A percentile compares a stretch with the other conserved stretches of the same genome.
These are phyloP conservation scores for Drosophila basisetae DNA, from an alignment of 2,888 invertebrate species.

Conservation along the genomic window DNA sequence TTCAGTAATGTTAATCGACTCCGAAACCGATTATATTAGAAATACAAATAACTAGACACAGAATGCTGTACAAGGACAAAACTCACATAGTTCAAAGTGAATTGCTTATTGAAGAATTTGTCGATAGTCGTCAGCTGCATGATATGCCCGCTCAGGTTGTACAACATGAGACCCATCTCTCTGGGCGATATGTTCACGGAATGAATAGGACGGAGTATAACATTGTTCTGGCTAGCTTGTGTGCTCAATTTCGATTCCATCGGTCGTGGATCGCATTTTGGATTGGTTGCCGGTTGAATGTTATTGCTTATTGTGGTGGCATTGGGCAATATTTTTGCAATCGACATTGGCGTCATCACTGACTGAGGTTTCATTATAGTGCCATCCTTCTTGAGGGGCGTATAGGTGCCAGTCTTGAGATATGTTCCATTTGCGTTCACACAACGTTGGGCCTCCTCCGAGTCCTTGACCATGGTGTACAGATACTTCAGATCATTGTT, in stretches of 20 bases:
- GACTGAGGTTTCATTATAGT: slow-evolving; percentile 19
- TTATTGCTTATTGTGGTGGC: background rate
- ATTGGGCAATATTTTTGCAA: background rate
- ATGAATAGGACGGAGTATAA: slow-evolving; percentile 7
- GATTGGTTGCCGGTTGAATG: background rate
- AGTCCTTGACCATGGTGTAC: slow-evolving; percentile 84
- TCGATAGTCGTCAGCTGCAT: slow-evolving; percentile 79
- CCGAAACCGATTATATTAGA: background rate
- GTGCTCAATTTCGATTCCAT: background rate
- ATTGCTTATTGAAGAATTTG: slow-evolving; percentile 82
- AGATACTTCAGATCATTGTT: slow-evolving; percentile 77
- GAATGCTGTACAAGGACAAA: background rate
- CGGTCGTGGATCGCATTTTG: background rate
- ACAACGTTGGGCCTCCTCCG: slow-evolving; percentile 83
- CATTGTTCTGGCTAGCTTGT: slow-evolving; percentile 7
- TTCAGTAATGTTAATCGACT: background rate
- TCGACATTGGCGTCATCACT: background rate
- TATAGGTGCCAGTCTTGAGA: slow-evolving; percentile 84
- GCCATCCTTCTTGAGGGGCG: slow-evolving; percentile 80
- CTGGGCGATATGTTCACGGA: slow-evolving; percentile 14
- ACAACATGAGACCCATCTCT: slow-evolving; percentile 75
- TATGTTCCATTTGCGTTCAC: slow-evolving; percentile 83
- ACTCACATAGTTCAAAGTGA: slow-evolving; percentile 84
- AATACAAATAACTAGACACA: background rate
- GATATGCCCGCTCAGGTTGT: slow-evolving; percentile 76